These are phyloP conservation scores for Nesogale talazaci DNA, from an alignment of 2,113 vertebrate species.

Conservation along the genomic window DNA sequence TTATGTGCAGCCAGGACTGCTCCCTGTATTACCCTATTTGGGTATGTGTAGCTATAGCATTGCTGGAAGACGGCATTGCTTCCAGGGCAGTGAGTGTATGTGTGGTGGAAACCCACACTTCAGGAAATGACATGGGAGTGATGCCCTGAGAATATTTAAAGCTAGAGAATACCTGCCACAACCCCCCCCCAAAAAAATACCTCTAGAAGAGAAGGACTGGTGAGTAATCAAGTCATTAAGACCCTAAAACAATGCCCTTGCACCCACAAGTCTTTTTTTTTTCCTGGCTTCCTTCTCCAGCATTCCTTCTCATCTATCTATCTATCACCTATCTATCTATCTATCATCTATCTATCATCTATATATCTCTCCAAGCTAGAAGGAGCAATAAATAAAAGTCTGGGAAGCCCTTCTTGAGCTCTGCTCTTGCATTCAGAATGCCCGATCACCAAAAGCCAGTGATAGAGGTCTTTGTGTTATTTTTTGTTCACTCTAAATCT, in stretches of 20 bases:
- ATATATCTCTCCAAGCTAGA: background rate
- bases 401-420: too few relatives aligned
- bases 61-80: too few relatives aligned
- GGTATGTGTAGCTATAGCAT: too few relatives aligned
- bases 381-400: background rate
- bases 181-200: background rate
- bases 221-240: background rate
- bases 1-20: background rate
- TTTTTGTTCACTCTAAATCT: slow-evolving; percentile 56
- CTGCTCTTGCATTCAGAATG: background rate
- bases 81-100: background rate
- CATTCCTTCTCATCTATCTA: background rate
- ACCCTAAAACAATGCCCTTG: background rate
- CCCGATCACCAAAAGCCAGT: background rate
- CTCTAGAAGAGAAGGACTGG: background rate
- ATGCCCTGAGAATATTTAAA: background rate
- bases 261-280: background rate
- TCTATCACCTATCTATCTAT: too few relatives aligned
- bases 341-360: too few relatives aligned
- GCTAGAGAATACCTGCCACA: background rate
- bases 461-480: background rate
- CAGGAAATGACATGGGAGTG: rapidly evolving
- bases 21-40: rapidly evolving
- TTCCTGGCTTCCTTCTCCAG: background rate
- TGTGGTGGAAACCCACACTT: background rate